Base-by-base conservation (phyloP, 1,140 invertebrate species). In the Psilanteris sp. region DNA sequence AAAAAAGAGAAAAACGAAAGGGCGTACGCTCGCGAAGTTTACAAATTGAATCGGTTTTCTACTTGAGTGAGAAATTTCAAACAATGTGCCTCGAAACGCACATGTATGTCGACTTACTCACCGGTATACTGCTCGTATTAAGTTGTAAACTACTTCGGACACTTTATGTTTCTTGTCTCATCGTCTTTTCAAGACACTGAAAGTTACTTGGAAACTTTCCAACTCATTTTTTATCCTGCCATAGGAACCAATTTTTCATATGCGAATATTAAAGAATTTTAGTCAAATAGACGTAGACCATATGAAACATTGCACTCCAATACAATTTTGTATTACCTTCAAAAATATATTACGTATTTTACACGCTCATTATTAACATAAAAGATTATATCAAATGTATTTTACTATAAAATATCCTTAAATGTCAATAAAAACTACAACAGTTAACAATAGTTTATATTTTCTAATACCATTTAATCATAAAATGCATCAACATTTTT, bases 121-220 rank as follows among this genome's bases (percentile, higher is more conserved):
- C 44, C 59, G 52, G 34, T 48, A 61, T 50, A 57, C 61, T 62
- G 37, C 46, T 74, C 55, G 52, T 74, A 61, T 61, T 62, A 68
- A 57, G 50, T 62, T 57, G 52, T 67, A 67, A 66, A 70, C 55
- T 77, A 64, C 52, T 52, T 52, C 26, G 43, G 59, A 70, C 39
- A 77, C 61, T 70, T 59, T 71, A 76, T 70, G 59, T 70, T 76
- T 76, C 57, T 70, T 59, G 54, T 46, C 41, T 64, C 59, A 48
- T 39, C 48, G 34, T 71, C 54, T 59, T 54, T 20, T 22, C 14
- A 24, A 41, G 39, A 72, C 67, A 52, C 59, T 68, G 57, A 70
- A 78, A 78, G 32, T 64, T 68, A 64, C 32, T 73, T 79, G 68
- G 77, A 79, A 77, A 50, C 39, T 67, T 68, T 73, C 77, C 73